phyloP scores from a whole-genome alignment of 2,797 vertebrate species.

The Calcarius lapponicus region DNA sequence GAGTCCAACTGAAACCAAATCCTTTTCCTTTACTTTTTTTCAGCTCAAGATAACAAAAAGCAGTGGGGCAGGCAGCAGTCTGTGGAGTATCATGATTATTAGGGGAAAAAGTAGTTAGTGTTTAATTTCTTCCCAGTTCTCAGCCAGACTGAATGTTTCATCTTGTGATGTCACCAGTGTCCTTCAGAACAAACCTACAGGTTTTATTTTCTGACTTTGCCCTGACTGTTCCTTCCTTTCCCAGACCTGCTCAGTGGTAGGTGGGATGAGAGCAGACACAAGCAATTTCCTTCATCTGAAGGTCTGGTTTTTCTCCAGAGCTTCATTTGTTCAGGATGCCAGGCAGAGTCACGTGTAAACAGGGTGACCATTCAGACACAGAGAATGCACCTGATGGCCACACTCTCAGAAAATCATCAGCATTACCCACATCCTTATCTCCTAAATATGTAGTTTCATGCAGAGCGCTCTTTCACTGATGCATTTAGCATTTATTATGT shows the following conservation, averaged over 20 bases:
- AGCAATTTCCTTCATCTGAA: not conserved
- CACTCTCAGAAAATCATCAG: not conserved
- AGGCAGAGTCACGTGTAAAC: not conserved
- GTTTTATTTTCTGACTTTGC: not conserved
- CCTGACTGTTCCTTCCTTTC: not conserved
- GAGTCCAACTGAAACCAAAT: slow-evolving; percentile 52
- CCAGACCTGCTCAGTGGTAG: not conserved
- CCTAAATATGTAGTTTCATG: not conserved
- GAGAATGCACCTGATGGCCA: not conserved
- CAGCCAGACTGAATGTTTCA: not conserved
- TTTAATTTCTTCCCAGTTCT: not conserved
- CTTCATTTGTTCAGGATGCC: not conserved
- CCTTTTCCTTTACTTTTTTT: not conserved
- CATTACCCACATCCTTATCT: not conserved
- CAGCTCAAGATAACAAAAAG: not conserved
- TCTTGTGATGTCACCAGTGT: not conserved
- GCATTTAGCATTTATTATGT: not conserved
- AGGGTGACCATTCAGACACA: not conserved
- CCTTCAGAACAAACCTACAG: not conserved
- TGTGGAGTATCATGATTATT: not conserved
- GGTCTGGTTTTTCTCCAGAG: not conserved
- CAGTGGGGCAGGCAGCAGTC: not conserved
- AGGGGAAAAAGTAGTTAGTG: not conserved
- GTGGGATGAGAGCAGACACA: not conserved
- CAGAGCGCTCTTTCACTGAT: not conserved